Evolutionary conservation across 2,888 invertebrate genomes (phyloP).

Genomic region (Limnephilus lunatus): DNA sequence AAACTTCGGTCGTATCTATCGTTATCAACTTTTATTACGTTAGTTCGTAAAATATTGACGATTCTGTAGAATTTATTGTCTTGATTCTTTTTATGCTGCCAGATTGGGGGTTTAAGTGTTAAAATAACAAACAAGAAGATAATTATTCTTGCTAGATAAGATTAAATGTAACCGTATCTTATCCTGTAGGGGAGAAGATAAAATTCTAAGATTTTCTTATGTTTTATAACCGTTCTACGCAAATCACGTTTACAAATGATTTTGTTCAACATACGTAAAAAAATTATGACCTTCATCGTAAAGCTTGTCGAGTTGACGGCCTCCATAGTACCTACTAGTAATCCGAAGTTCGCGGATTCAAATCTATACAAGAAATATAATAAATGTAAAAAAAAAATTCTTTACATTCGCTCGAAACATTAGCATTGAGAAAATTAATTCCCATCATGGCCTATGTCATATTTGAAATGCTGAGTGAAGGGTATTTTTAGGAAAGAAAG

Average conservation of each 20-base stretch:
- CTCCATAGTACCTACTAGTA: too few relatives aligned
- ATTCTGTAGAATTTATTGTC: neutral
- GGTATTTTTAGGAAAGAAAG: too few relatives aligned
- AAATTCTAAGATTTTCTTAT: neutral
- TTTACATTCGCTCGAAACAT: too few relatives aligned
- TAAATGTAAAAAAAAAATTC: too few relatives aligned
- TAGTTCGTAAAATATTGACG: constrained; percentile 5
- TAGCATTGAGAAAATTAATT: too few relatives aligned
- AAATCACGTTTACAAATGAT: neutral
- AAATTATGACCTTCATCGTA: too few relatives aligned
- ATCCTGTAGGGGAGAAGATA: neutral
- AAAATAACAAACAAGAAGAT: constrained; percentile 2
- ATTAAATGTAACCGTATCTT: neutral
- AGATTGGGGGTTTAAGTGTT: constrained; percentile 1
- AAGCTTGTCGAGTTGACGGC: too few relatives aligned
- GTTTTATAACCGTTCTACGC: neutral
- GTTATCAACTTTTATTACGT: constrained; percentile 18
- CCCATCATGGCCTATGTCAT: too few relatives aligned
- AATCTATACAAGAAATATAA: too few relatives aligned
- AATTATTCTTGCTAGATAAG: neutral
- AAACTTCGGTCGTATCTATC: constrained; percentile 20
- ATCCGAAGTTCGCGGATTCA: too few relatives aligned
- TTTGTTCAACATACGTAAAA: neutral
- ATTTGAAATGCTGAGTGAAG: too few relatives aligned
- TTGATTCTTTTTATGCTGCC: neutral